phyloP scores from a whole-genome alignment of 2,888 invertebrate genomes.

The Thecophora atra region DNA sequence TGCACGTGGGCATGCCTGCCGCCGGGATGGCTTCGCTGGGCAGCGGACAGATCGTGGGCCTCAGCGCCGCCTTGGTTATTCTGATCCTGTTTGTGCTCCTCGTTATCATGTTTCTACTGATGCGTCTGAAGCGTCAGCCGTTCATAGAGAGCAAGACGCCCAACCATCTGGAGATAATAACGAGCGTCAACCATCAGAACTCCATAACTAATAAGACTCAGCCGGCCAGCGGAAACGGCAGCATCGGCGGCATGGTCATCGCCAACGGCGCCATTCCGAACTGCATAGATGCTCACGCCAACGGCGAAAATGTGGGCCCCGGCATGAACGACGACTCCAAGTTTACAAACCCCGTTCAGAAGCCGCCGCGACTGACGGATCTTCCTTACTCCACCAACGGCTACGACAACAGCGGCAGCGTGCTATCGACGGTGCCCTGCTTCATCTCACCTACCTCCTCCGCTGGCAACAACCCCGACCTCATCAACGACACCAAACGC shows the following conservation, averaged over 20 bases:
- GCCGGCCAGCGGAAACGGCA: conserved; percentile 64
- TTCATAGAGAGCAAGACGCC: conserved; percentile 80
- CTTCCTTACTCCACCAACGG: conserved; percentile 76
- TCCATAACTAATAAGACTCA: conserved; percentile 68
- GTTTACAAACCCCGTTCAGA: conserved; percentile 74
- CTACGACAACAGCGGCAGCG: conserved; percentile 75
- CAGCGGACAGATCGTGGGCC: conserved; percentile 85
- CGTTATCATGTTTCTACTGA: conserved; percentile 77
- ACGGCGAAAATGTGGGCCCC: conserved; percentile 40
- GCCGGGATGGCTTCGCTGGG: conserved; percentile 84
- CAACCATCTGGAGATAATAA: conserved; percentile 77
- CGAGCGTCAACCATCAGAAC: conserved; percentile 70
- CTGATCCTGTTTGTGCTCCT: conserved; percentile 80
- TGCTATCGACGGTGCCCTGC: conserved; percentile 73
- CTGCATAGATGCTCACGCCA: conserved; percentile 51
- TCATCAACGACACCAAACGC: conserved; percentile 83
- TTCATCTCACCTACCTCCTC: conserved; percentile 79
- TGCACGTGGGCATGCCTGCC: conserved; percentile 80
- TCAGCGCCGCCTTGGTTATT: conserved; percentile 83
- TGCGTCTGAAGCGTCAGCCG: conserved; percentile 78
- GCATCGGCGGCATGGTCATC: conserved; percentile 69
- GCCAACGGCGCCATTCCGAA: conserved; percentile 70
- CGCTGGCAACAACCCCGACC: conserved; percentile 82
- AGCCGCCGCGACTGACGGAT: conserved; percentile 76
- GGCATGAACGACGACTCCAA: conserved; percentile 60